Percentiles rank a stretch among this genome's conserved stretches.
These are phyloP conservation scores for Labia minor DNA, from an alignment of 2,888 invertebrate genomes.

Conservation along the genomic window DNA sequence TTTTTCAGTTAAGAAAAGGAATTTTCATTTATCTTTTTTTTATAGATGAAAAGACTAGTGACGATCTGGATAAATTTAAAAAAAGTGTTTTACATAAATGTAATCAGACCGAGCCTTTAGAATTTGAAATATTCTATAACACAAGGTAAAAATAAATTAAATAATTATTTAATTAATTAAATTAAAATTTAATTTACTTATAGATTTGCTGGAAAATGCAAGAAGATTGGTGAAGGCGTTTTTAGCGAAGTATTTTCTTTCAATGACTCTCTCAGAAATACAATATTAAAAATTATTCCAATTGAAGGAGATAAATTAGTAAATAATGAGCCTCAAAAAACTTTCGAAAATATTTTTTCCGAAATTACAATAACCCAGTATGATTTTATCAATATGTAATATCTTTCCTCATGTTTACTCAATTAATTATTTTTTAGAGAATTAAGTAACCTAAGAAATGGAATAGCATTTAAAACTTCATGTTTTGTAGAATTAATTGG, in stretches of 20 bases:
- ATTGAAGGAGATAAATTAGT: conserved; percentile 72
- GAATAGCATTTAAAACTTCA: conserved; percentile 48
- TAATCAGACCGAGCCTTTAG: background rate
- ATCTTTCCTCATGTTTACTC: background rate
- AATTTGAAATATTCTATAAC: background rate
- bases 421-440: conserved; percentile 46
- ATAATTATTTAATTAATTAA: background rate
- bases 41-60: background rate
- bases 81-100: background rate
- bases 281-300: conserved; percentile 80
- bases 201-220: conserved; percentile 53
- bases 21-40: background rate
- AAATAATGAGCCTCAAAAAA: conserved; percentile 84
- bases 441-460: conserved; percentile 60
- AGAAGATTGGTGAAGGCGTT: conserved; percentile 91
- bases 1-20: too few species aligned
- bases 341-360: conserved; percentile 73
- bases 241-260: conserved; percentile 82
- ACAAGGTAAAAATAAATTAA: background rate
- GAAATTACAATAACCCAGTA: conserved; percentile 83
- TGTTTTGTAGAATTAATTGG: conserved; percentile 60
- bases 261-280: conserved; percentile 43
- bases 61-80: background rate
- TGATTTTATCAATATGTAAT: too few species aligned
- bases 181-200: conserved; percentile 22